Base-by-base conservation (phyloP, 2,113 vertebrate species). In the Sclerurus mexicanus region DNA sequence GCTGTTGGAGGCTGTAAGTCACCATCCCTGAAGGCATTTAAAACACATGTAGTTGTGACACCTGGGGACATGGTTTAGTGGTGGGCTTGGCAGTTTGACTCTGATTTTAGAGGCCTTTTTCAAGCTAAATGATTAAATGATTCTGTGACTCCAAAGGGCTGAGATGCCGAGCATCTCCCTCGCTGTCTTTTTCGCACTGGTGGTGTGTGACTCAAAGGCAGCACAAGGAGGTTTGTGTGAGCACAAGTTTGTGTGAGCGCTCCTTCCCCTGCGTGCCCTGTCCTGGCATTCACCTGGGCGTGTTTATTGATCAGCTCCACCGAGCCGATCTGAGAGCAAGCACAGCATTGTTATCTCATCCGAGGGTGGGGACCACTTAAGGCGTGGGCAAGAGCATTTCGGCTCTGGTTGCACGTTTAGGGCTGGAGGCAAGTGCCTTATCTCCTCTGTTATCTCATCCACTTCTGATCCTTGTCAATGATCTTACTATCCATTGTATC, bases 321-420 rank as follows among this genome's bases (percentile, higher is more conserved):
- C 5, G 10, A 87, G 2, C 64, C 19, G 77, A 22, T 50, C 46
- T 25, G 72, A 53, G 60, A 53, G 59, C 0, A 6, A 78, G 63
- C 5, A 14, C 7, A 6, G 71, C 1, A 7, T 31, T 44, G 28
- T 59, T 56, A 7, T 18, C 44, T 83, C 40, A 5, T 21, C 30
- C 0, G 0, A 33, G n/a, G 16, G 21, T 2, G 21, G 59, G 58
- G 37, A 23, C 14, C n/a, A 23, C 4, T 46, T 16, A 23, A 17
- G 1, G 0, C 1, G 1, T 1, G 15, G 6, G 3, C 24, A 62
- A 17, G 31, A 40, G 50, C 6, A 2, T 62, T 80, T 63, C 27
- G 35, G 28, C 83, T 89, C 30, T n/a, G 59, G 30, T 2, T 69
- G 49, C 20, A 30, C 2, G 0, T 71, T 59, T 69, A 72, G 73